Evolutionary conservation across 2,888 invertebrate species (phyloP), one percentile per base, ranked within the genome.

Genomic region (Meteorus colon): DNA sequence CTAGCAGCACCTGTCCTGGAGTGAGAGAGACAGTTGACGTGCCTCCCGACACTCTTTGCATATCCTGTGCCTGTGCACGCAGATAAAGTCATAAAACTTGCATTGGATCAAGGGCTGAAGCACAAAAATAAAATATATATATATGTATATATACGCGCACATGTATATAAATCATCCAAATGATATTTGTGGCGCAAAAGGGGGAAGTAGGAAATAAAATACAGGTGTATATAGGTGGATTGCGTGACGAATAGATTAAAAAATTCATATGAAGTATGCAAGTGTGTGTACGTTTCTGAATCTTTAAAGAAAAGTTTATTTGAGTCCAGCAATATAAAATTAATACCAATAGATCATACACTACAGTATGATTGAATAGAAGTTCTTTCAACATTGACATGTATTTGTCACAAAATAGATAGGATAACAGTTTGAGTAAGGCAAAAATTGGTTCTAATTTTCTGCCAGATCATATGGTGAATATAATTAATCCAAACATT

Each of bases 1-100:
- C 59, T 59, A 4, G 68, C 48, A 74, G 76, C 76, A 81, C 78
- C 82, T 80, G 78, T 77, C 73, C 76, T 55, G 78, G 78, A 63
- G 63, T 34, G 63, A 63, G 31, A 63, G 63, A 63, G 63, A 63
- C 63, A 31, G 16, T 34, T 34, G 31, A 29, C 29, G 63, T 1
- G n/a, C 29, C 29, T 34, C 34, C 29, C 34, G 27, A 34, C 63
- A 34, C 63, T 63, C 63, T 16, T 63, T 63, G 31, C 63, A 63
- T 63, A 63, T 63, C 63, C 31, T 63, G 63, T 55, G 19, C 55
- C 55, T 55, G 55, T 55, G 55, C 63, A n/a, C 29, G 31, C 63
- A 16, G 34, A 29, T 63, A n/a, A 63, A 63, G 63, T 34, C 63
- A 34, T 34, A 63, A 34, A 63, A 34, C 34, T 55, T 10, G 55